Percentiles rank a stretch among this genome's conserved stretches.
Conservation (phyloP, 2,113 vertebrate genomes). For the Trogon surrucura region DNA sequence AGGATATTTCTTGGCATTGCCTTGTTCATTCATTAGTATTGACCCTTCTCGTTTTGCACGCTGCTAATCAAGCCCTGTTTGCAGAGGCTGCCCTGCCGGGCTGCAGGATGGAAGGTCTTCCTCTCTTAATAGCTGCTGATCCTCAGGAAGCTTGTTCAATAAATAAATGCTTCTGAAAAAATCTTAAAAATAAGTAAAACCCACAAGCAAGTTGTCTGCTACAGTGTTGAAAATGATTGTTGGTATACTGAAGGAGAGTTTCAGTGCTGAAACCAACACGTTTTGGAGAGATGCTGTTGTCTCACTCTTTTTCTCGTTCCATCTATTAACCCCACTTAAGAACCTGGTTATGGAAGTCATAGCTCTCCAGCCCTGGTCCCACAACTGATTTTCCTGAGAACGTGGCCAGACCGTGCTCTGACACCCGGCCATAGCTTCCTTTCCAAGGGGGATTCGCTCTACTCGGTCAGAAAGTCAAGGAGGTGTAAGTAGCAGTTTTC, state of each 20-base stretch:
- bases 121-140: conserved; percentile 3
- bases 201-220: neutral
- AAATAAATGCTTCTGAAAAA: neutral
- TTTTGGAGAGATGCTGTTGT: neutral
- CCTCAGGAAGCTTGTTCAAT: neutral
- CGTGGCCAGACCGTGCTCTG: neutral
- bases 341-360: neutral
- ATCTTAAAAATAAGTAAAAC: neutral
- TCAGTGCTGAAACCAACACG: neutral
- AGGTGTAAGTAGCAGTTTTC: neutral
- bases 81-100: neutral
- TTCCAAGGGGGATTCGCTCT: rapidly evolving
- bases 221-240: neutral
- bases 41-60: neutral
- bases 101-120: neutral
- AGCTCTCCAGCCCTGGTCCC: neutral
- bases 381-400: neutral
- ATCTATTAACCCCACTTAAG: neutral
- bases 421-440: neutral
- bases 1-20: conserved; percentile 58
- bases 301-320: neutral
- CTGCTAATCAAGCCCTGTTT: neutral
- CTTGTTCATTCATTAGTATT: conserved; percentile 52
- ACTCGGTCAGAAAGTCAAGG: neutral
- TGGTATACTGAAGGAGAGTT: neutral